phyloP scores from a whole-genome alignment of 1,140 invertebrate species.

The Melanaphis sacchari region DNA sequence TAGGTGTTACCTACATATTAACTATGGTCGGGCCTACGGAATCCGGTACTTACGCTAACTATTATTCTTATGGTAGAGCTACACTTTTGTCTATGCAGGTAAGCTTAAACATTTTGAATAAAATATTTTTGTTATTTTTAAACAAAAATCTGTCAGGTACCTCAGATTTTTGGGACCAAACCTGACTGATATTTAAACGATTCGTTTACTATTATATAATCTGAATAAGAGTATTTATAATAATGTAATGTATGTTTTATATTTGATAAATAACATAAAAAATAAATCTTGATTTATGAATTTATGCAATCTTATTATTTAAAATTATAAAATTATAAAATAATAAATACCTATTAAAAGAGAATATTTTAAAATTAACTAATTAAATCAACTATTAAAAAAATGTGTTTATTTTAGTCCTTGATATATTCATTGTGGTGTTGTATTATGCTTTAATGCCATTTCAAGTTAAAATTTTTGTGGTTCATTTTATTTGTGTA shows the following conservation, averaged over 20 bases:
- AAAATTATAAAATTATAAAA: background rate
- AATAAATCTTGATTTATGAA: background rate
- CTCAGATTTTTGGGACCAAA: background rate
- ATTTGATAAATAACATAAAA: background rate
- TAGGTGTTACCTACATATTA: slow-evolving; percentile 87
- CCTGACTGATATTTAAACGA: background rate
- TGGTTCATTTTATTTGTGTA: slow-evolving; percentile 60
- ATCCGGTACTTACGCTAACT: slow-evolving; percentile 70
- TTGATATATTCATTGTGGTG: background rate
- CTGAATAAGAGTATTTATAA: background rate
- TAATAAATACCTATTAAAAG: no score
- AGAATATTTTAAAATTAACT: background rate
- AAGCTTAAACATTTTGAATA: slow-evolving; percentile 57
- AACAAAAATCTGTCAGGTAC: background rate
- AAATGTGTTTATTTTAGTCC: background rate
- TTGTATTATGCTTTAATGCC: background rate
- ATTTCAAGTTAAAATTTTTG: background rate
- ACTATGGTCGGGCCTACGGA: slow-evolving; percentile 76
- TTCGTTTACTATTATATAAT: background rate
- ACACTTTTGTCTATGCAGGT: slow-evolving; percentile 84
- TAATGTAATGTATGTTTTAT: background rate
- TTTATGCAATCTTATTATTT: background rate
- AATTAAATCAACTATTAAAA: background rate
- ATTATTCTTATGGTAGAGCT: slow-evolving; percentile 75
- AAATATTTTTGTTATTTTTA: background rate